Base-by-base conservation (phyloP, 2,113 vertebrate species). In the Xiphophorus hellerii region DNA sequence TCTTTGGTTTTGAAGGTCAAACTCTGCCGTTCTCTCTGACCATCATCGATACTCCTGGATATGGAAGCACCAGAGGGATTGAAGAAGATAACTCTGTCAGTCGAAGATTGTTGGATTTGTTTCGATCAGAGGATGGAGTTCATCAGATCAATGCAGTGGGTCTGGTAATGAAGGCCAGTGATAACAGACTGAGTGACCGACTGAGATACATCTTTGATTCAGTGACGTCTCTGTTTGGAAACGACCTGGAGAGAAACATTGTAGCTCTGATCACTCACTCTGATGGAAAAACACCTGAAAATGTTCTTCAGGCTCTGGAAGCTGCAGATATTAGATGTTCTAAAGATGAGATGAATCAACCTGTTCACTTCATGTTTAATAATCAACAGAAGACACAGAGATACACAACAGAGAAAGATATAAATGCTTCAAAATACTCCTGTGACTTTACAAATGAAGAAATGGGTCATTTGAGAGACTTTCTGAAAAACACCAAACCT, bases 141-240 rank as follows among this genome's bases (percentile, higher is more conserved):
- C 67, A 75, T 35, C 66, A 86, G 61, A 31, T 86, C 0, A 11
- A 66, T 44, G 84, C 31, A 15, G 81, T 87, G n/a, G 77, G 77
- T 77, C 71, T 83, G 72, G 81, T 87, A 51, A 20, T 87, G 60
- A 84, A 81, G 69, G 48, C 60, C 0, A n/a, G 0, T 4, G 75
- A 39, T 0, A 76, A 67, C 62, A 33, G 68, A 63, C 61, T 84
- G 61, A 78, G 1, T 33, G 65, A 81, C 7, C 78, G 48, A 3
- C 29, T 58, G 25, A 58, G 0, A 7, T 58, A 58, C 5, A 1
- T 58, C 8, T 58, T 58, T n/a, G 9, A 58, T 58, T n/a, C 51
- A 25, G 51, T 58, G 9, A 58, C 0, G 51, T 58, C 51, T 58
- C 22, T 54, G 51, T 58, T 80, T 74, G 80, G 74, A 62, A 74